Evolutionary conservation across 2,113 vertebrate species (phyloP).

Genomic region (Elephantulus edwardii): DNA sequence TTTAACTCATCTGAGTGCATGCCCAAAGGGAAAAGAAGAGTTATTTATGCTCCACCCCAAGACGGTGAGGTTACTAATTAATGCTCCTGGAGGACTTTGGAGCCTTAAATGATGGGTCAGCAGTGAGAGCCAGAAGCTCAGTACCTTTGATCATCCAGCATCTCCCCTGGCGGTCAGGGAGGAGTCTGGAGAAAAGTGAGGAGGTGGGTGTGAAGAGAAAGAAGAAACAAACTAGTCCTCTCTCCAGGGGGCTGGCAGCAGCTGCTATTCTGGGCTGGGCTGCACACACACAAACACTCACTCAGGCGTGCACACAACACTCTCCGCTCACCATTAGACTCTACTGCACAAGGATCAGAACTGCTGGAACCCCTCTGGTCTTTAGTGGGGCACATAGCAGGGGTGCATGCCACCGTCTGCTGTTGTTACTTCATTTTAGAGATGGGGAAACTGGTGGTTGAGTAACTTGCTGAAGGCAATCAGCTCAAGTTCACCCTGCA

Average conservation of each 20-base stretch:
- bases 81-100: background rate
- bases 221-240: too few relatives aligned
- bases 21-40: background rate
- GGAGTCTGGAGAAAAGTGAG: background rate
- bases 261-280: background rate
- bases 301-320: too few relatives aligned
- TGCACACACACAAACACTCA: background rate
- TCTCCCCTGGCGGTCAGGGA: background rate
- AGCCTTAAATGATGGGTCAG: background rate
- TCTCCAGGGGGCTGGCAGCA: too few relatives aligned
- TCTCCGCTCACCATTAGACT: background rate
- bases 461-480: background rate
- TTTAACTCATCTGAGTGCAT: slow-evolving; percentile 54
- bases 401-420: background rate
- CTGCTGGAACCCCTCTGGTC: background rate
- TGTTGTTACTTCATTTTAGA: background rate
- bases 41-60: background rate
- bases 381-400: background rate
- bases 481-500: background rate
- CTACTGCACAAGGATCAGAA: rapidly evolving
- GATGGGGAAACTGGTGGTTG: background rate
- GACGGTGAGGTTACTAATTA: background rate
- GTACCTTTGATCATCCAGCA: background rate
- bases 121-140: too few relatives aligned
- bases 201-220: too few relatives aligned